Evolutionary conservation across 2,797 vertebrate genomes (phyloP).

Genomic region (Eulemur rubriventer): DNA sequence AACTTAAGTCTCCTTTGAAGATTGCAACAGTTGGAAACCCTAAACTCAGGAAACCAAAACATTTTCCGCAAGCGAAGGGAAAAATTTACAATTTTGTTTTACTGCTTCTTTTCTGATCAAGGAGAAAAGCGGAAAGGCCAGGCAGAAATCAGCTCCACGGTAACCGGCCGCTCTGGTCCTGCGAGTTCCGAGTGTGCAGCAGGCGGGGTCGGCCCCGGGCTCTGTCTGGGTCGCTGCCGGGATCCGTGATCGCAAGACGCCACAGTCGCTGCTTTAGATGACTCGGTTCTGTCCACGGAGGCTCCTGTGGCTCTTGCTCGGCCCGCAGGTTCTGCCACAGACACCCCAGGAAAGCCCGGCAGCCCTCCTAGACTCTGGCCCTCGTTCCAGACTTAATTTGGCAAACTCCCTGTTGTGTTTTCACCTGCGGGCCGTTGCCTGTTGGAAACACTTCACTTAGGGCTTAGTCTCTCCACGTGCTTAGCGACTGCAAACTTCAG

Average conservation of each 20-base stretch:
- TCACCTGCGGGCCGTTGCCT: neutral
- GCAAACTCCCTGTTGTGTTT: neutral
- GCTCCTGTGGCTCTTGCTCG: neutral
- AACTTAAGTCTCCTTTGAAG: neutral
- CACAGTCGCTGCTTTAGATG: neutral
- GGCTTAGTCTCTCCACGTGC: neutral
- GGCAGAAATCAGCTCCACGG: neutral
- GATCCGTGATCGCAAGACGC: neutral
- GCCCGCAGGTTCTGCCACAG: neutral
- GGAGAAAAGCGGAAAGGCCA: neutral
- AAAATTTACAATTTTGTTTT: neutral
- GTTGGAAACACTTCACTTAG: neutral
- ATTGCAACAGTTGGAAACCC: neutral
- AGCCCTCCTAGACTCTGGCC: too few relatives aligned
- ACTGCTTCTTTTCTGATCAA: neutral
- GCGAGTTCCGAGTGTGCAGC: neutral
- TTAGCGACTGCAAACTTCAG: neutral
- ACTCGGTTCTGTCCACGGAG: rapidly evolving
- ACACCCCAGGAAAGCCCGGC: neutral
- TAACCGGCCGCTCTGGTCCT: neutral
- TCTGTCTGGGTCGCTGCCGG: neutral
- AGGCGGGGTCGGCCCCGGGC: neutral
- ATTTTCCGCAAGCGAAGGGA: neutral
- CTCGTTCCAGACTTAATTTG: neutral
- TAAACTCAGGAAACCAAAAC: neutral